Base-by-base conservation (phyloP, 92 coral and sea anemone species). In the Siderastrea siderea region DNA sequence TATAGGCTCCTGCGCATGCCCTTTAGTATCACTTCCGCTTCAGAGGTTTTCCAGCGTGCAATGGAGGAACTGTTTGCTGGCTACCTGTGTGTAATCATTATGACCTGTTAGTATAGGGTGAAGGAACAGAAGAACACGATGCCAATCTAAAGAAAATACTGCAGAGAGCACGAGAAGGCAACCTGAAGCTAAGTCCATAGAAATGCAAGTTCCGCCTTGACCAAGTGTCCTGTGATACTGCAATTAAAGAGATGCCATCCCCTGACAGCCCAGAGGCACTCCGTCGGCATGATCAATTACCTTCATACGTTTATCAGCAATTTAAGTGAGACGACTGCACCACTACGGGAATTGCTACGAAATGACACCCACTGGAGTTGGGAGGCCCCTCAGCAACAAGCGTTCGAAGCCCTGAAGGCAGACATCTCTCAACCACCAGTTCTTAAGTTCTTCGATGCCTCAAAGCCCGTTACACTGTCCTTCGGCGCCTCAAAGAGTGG, bases 171-270 rank as follows among this genome's bases (percentile, higher is more conserved):
- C 38, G 38, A 57, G 75, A 85, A 46, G 43, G 75, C 38, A 64
- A 76, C 38, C 64, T 85, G 62, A 85, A 85, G 54, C 48, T 85
- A 17, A 47, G 57, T 55, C 58, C 50, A 6, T 46, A 57, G 81
- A 84, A 84, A 76, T 71, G 88, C 68, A 84, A 84, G 72, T 73
- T 72, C 65, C 81, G 88, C 38, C 71, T 72, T 19, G 57, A 84
- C 8, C 70, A 13, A 7, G 75, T 65, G 71, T 77, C 59, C 65
- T 86, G 16, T 60, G 51, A 51, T 12, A 80, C 67, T 6, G 89
- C 85, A n/a, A 60, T 68, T 74, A 68, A 68, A 55, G 70, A 79
- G 17, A 86, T 86, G 85, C 85, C 90, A 78, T 61, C 46, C 51
- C 85, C 90, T 45, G 71, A 86, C 52, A 45, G 79, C 3, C 86